Evolutionary conservation across 2,797 vertebrate species (phyloP).

Genomic region (Furcifer pardalis): DNA sequence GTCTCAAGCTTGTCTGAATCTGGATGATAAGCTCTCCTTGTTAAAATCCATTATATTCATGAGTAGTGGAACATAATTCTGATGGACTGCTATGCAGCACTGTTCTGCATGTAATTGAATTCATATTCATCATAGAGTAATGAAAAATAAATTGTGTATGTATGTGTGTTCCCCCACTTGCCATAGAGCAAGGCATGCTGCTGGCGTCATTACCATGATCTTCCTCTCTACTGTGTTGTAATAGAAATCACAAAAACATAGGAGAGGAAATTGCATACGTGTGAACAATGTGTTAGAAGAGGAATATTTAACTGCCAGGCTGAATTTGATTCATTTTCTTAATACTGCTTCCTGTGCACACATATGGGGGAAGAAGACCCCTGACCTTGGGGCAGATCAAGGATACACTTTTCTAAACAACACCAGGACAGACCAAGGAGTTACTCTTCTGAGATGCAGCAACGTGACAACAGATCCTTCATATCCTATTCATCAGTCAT

Average conservation of each 20-base stretch:
- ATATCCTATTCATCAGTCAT: not conserved
- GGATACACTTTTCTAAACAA: not conserved
- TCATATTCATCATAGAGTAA: constrained; percentile 71
- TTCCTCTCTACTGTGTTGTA: constrained; percentile 58
- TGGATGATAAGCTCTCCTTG: constrained; percentile 73
- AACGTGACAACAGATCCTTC: too few relatives aligned
- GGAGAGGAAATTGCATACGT: constrained; percentile 41
- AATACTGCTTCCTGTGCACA: not conserved
- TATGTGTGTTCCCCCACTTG: constrained; percentile 36
- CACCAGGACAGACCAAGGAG: not conserved
- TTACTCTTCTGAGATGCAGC: too few relatives aligned
- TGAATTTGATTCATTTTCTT: constrained; percentile 54
- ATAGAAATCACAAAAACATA: constrained; percentile 65
- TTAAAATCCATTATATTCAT: constrained; percentile 65
- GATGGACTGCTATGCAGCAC: constrained; percentile 60
- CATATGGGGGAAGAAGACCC: not conserved
- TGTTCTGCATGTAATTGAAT: constrained; percentile 72
- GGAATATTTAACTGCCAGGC: constrained; percentile 48
- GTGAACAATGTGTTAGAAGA: constrained; percentile 65
- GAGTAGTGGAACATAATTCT: constrained; percentile 63
- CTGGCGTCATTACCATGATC: constrained; percentile 63
- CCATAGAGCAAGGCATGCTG: constrained; percentile 63
- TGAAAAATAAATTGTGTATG: constrained; percentile 70
- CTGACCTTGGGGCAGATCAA: not conserved
- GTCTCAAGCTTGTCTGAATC: constrained; percentile 67